Base-by-base conservation (phyloP, 2,113 vertebrate species). In the Epinephelus fuscoguttatus region DNA sequence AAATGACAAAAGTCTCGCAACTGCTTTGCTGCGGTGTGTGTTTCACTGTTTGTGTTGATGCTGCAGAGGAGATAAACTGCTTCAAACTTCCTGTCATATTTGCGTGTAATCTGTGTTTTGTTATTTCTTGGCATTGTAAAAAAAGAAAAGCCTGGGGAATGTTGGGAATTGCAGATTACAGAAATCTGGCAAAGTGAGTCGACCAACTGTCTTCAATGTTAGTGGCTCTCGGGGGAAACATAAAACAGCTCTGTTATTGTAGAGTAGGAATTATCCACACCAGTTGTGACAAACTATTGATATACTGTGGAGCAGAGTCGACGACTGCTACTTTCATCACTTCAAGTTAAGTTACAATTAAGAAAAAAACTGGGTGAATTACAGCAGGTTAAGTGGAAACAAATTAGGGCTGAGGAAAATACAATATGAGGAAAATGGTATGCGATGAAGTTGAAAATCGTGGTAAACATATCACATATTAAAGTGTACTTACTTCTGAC, bases 231-330 rank as follows among this genome's bases (percentile, higher is more conserved):
- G 23, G 18, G 55, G 78, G 75, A 57, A 71, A 86, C 57, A 81
- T 83, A 82, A 76, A 82, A 80, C 74, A 63, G 63, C 70, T 86
- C 75, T 80, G 78, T 86, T 84, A 84, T 64, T 77, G 75, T 63
- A 69, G 57, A 70, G 25, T 27, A 52, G 67, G 67, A 86, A 86
- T 63, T 62, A 70, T 76, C 50, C 88, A 84, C 80, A 81, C 50
- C 76, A 88, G 55, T 73, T 85, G 27, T 80, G 81, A 88, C 66
- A 77, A 75, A 73, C 72, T 27, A 33, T 61, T 62, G 14, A 47
- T 64, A 12, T 30, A 64, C 19, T 73, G 47, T 19, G 30, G 21
- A 40, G 27, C 6, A 70, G 30, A 61, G 50, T 19, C 27, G 49
- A 40, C 47, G 53, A 53, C 21, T 78, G 19, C 61, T 37, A 4